Percentiles rank a stretch among this genome's conserved stretches.
Evolutionary conservation across 2,888 invertebrate genomes (phyloP).

Genomic region (Parelbella ahira): DNA sequence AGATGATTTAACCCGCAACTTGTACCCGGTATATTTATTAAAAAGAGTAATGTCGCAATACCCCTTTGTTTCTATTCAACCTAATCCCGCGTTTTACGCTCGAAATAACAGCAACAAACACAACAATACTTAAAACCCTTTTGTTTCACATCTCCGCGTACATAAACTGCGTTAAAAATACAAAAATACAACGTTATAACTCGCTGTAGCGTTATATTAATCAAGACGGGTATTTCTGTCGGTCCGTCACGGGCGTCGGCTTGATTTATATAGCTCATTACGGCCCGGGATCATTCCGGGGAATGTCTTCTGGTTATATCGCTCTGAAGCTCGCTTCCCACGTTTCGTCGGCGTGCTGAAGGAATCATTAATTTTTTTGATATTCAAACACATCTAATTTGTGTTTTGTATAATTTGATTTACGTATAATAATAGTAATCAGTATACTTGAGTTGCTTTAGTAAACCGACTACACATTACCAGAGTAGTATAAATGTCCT

Average conservation of each 20-base stretch:
- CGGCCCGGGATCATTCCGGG: slow-evolving; percentile 24
- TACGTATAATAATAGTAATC: too few species aligned
- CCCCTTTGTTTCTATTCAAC: slow-evolving; percentile 13
- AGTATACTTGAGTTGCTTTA: too few species aligned
- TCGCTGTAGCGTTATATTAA: slow-evolving; percentile 27
- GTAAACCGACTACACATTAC: too few species aligned
- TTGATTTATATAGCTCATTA: slow-evolving; percentile 64
- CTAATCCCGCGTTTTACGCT: slow-evolving; percentile 14
- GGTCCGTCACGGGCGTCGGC: slow-evolving; percentile 46
- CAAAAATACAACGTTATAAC: slow-evolving; percentile 12
- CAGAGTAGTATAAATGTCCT: too few species aligned
- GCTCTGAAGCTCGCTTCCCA: slow-evolving; percentile 19
- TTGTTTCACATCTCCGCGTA: slow-evolving; percentile 17
- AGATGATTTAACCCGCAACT: too few species aligned
- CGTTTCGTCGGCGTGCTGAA: too few species aligned
- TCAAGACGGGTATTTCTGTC: slow-evolving; percentile 44
- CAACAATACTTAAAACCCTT: slow-evolving; percentile 20
- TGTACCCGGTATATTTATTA: slow-evolving; percentile 9
- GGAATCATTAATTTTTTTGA: too few species aligned
- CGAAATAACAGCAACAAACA: slow-evolving; percentile 15
- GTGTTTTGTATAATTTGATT: too few species aligned
- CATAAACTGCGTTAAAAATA: slow-evolving; percentile 23
- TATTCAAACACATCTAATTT: too few species aligned
- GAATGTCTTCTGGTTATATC: slow-evolving; percentile 20
- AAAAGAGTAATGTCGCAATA: slow-evolving; percentile 6